Base-by-base conservation (phyloP, 2,888 invertebrate species). In the Microplitis deprimator region DNA sequence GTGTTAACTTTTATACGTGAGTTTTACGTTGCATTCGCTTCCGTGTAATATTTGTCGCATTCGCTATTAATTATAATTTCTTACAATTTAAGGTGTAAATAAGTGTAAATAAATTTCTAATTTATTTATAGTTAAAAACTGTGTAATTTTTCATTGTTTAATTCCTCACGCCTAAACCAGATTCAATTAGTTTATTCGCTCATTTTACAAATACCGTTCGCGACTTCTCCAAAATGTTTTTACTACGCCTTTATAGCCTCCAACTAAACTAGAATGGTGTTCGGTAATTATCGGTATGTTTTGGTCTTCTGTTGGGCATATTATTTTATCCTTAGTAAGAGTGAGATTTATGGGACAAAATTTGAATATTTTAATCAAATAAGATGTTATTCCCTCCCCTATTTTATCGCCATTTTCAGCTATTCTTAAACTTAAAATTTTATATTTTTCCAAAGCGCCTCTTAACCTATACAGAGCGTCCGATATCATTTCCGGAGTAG, bases 241-340 rank as follows among this genome's bases (percentile, higher is more conserved):
- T 6, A 77, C 75, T 0, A 81, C 72, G 1, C 84, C 83, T 61
- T 79, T 81, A 61, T 85, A 84, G 1, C 83, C 81, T 5, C 80
- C 79, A 7, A 79, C 59, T 6, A 76, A 38, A 7, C 78, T 77
- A 5, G 72, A 60, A 60, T 84, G 83, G 8, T 61, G 60, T 73
- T 81, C 79, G 8, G 41, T 17, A 1, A 81, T 75, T 6, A 80
- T 80, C 10, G 64, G 73, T 2, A 6, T 1, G 38, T 71, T 61
- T 29, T 64, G 10, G n/a, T 75, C 62, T 7, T 16, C 16, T 6
- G 10, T 5, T 7, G 81, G 77, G 1, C 39, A 8, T 16, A 20
- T 20, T 0, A 68, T 65, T 64, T 59, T 71, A 1, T 77, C 79
- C 5, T 77, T 50, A 6, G 76, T 75, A 0, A 77, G 16, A 0